Conservation (phyloP, 2,888 invertebrate genomes). For the Perdita meconis region DNA sequence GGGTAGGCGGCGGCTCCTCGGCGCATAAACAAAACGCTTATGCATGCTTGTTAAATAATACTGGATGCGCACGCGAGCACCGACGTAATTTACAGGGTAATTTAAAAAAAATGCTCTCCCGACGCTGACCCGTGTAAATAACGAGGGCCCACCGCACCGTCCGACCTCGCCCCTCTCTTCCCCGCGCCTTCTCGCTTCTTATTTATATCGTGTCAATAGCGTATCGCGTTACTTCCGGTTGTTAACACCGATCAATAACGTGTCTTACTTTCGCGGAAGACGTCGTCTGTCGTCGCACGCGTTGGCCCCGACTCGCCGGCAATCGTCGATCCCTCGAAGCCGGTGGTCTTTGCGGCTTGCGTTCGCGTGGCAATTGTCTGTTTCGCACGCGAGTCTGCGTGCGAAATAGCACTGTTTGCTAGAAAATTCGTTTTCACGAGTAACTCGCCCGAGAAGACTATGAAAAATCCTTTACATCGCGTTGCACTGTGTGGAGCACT, state of each 20-base stretch:
- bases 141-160: not conserved
- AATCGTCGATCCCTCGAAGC: too few species aligned
- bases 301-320: too few species aligned
- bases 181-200: slow-evolving; percentile 26
- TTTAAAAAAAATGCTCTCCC: slow-evolving; percentile 2
- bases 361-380: too few species aligned
- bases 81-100: slow-evolving; percentile 27
- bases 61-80: slow-evolving; percentile 43
- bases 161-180: not conserved
- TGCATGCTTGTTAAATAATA: slow-evolving; percentile 52
- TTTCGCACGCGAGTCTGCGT: not conserved
- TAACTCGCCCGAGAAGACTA: too few species aligned
- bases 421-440: too few species aligned
- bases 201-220: slow-evolving; percentile 59
- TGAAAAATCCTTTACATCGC: too few species aligned
- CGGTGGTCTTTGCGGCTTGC: too few species aligned
- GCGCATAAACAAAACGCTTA: slow-evolving; percentile 49
- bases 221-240: slow-evolving; percentile 63
- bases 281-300: not conserved
- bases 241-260: slow-evolving; percentile 60
- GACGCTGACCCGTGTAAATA: slow-evolving; percentile 2
- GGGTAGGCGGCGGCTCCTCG: too few species aligned
- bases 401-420: too few species aligned
- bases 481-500: too few species aligned
- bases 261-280: slow-evolving; percentile 42